These are phyloP conservation scores for Hylaea fasciaria DNA, from an alignment of 2,888 invertebrate genomes.

Conservation along the genomic window DNA sequence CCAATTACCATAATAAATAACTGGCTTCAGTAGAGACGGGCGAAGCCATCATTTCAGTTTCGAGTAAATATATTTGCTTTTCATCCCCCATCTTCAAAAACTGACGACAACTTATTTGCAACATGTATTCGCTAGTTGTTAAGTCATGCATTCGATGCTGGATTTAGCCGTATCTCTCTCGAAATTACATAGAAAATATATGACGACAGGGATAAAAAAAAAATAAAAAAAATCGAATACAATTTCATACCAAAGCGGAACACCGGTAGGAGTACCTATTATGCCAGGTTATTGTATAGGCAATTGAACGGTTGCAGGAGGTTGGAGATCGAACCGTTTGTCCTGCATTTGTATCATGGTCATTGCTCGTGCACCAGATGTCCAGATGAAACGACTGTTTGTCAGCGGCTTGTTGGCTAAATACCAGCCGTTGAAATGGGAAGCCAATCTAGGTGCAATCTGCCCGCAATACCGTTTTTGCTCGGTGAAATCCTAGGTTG, in stretches of 20 bases:
- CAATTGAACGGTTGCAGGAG: no score
- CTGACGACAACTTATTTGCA: no score
- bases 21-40: constrained; percentile 25
- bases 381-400: neutral
- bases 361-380: no score
- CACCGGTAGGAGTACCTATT: no score
- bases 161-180: no score
- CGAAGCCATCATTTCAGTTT: constrained; percentile 26
- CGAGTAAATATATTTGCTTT: neutral
- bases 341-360: neutral
- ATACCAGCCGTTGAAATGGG: constrained; percentile 6
- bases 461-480: neutral
- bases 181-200: no score
- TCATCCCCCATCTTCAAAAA: neutral
- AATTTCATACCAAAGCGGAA: no score
- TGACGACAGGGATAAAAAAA: no score
- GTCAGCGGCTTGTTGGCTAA: neutral
- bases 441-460: constrained; percentile 7
- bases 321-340: neutral
- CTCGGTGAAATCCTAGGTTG: neutral
- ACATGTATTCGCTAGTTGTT: no score
- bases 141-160: no score
- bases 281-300: no score
- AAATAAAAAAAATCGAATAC: no score
- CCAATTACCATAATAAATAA: constrained; percentile 41